These are phyloP conservation scores for Ophion ventricosus DNA, from an alignment of 2,888 invertebrate genomes.

Conservation along the genomic window DNA sequence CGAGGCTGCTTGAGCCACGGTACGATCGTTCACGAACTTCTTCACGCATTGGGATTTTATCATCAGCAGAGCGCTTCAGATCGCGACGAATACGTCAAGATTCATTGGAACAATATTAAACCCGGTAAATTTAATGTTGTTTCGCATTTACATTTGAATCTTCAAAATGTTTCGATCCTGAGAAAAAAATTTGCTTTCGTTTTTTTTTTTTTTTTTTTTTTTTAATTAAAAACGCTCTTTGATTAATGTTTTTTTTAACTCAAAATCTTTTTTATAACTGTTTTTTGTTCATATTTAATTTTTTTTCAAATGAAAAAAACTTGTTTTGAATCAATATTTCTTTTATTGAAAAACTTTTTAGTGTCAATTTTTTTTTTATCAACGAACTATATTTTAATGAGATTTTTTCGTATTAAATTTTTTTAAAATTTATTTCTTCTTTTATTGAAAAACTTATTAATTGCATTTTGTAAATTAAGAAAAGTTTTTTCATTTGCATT, in stretches of 20 bases:
- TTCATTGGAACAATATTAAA: conserved; percentile 89
- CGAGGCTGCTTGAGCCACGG: conserved; percentile 83
- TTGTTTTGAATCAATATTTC: no score
- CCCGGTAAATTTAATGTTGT: conserved; percentile 82
- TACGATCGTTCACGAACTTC: conserved; percentile 88
- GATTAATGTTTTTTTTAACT: background rate
- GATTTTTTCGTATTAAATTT: no score
- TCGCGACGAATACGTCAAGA: conserved; percentile 90
- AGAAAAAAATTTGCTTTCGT: no score
- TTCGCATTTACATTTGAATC: background rate
- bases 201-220: background rate
- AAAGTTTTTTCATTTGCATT: no score
- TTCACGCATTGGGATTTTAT: conserved; percentile 92
- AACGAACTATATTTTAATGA: no score
- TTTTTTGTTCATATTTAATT: no score
- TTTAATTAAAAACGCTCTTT: background rate
- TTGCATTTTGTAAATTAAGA: no score
- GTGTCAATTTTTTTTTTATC: background rate
- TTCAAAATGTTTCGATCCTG: no score
- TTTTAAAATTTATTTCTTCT: no score
- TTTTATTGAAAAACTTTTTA: background rate
- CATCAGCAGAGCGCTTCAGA: conserved; percentile 93
- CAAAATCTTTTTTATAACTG: background rate
- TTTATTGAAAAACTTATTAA: no score
- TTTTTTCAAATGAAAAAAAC: no score